Evolutionary conservation across 2,113 vertebrate species (phyloP).

Genomic region (Pitta sordida): DNA sequence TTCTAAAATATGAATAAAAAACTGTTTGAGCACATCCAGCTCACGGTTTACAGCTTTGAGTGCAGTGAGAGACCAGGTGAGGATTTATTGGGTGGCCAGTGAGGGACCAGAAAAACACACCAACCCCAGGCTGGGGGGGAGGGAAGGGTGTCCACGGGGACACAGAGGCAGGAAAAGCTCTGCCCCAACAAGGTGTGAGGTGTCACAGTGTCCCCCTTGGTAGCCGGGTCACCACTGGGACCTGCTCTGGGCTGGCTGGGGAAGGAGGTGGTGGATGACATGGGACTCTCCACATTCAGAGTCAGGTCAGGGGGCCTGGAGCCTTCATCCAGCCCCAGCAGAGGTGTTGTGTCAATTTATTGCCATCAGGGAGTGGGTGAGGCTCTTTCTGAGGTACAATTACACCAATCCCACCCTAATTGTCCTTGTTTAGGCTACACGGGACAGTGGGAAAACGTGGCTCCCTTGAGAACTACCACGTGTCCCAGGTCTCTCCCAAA

Average conservation of each 20-base stretch:
- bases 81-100: not conserved
- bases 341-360: not conserved
- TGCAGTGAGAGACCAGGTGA: not conserved
- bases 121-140: not conserved
- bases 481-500: not conserved
- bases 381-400: not conserved
- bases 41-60: not conserved
- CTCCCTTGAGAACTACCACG: not conserved
- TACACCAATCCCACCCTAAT: not conserved
- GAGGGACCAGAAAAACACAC: not conserved
- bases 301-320: too few species aligned
- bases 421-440: not conserved
- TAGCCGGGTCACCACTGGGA: fast-evolving
- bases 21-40: not conserved
- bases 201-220: not conserved
- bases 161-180: not conserved
- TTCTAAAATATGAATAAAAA: not conserved
- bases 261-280: fast-evolving
- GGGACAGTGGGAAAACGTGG: not conserved
- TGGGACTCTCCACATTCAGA: not conserved
- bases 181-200: not conserved
- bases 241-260: not conserved
- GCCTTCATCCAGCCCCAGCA: not conserved
- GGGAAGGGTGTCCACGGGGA: not conserved
- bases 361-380: not conserved